Conservation (phyloP, 2,888 invertebrate species). For the Ctenicera cuprea region DNA sequence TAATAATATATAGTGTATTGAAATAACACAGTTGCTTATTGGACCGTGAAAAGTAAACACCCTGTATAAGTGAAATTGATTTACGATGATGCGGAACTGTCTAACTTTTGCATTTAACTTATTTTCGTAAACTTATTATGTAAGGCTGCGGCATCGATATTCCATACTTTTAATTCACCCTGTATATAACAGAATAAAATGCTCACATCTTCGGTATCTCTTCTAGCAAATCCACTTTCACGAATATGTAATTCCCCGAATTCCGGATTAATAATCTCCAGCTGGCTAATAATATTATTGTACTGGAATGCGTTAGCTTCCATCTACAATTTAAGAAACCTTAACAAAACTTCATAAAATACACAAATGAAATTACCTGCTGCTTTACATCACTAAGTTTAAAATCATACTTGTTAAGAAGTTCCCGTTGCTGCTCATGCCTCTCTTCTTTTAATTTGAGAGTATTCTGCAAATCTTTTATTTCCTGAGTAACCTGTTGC, state of each 20-base stretch:
- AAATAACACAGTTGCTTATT: too few relatives aligned
- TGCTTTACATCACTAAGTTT: slow-evolving; percentile 22
- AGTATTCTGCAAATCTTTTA: slow-evolving; percentile 35
- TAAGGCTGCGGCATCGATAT: too few relatives aligned
- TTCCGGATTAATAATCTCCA: slow-evolving; percentile 16
- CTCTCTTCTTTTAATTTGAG: slow-evolving; percentile 36
- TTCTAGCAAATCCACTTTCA: slow-evolving; percentile 40
- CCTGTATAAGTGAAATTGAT: too few relatives aligned
- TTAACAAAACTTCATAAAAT: not conserved
- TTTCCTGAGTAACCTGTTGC: slow-evolving; percentile 24
- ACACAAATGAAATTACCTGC: slow-evolving; percentile 15
- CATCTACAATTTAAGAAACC: slow-evolving; percentile 16
- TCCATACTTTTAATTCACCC: too few relatives aligned
- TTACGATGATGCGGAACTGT: too few relatives aligned
- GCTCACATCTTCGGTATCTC: slow-evolving; percentile 25
- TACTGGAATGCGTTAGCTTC: slow-evolving; percentile 16
- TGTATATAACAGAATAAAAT: too few relatives aligned
- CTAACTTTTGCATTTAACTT: too few relatives aligned
- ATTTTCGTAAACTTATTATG: too few relatives aligned
- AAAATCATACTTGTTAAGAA: slow-evolving; percentile 21
- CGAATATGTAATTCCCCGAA: slow-evolving; percentile 24
- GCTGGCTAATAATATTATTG: slow-evolving; percentile 26
- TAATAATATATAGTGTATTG: too few relatives aligned
- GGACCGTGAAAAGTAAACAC: too few relatives aligned
- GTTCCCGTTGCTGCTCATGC: slow-evolving; percentile 16